Base-by-base conservation (phyloP, 1,140 invertebrate species). In the Nixonia krombeini region DNA sequence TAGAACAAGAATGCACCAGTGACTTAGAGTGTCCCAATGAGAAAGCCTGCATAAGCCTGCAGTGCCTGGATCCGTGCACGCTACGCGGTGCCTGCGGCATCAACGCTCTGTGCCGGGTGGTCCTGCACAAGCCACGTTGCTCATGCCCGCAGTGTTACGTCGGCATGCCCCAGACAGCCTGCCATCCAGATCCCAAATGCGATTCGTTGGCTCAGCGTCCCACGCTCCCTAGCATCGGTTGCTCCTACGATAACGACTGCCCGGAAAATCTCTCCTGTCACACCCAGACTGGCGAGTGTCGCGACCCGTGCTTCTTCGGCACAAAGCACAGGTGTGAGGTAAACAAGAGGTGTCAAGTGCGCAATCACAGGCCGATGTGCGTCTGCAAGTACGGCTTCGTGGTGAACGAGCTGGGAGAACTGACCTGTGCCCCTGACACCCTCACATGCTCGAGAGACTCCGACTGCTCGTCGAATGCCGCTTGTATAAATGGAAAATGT, bases 1-100 rank as follows among this genome's bases (percentile, higher is more conserved):
- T 90, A 94, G 93, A 93, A 87, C 91, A 91, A 87, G 91, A 94
- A 90, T 96, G 95, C 87, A 91, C 91, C 85, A 92, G 90, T 83
- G 93, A 96, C 88, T 88, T 89, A 87, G 94, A 96, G 86, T 97
- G 95, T 87, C 90, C 93, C 61, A 91, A 92, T 85, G 93, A 96
- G 85, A 93, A 94, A 87, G 92, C 93, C 79, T 97, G 95, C 88
- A 90, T 95, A 83, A 91, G 92, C 85, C 88, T 89, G 78, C 87
- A 91, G 82, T 97, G 95, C 84, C 88, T 93, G 83, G 94, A 96
- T 86, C 95, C 94, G 65, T 97, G 95, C 87, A 91, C 89, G 71
- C 87, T 96, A 70, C 90, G 92, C 68, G 94, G 92, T 68, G 92
- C 92, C 56, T 97, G 95, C 83, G 95, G 95, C 57, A 88, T 91